Conservation (phyloP, 2,888 invertebrate species). For the Noctua janthina region DNA sequence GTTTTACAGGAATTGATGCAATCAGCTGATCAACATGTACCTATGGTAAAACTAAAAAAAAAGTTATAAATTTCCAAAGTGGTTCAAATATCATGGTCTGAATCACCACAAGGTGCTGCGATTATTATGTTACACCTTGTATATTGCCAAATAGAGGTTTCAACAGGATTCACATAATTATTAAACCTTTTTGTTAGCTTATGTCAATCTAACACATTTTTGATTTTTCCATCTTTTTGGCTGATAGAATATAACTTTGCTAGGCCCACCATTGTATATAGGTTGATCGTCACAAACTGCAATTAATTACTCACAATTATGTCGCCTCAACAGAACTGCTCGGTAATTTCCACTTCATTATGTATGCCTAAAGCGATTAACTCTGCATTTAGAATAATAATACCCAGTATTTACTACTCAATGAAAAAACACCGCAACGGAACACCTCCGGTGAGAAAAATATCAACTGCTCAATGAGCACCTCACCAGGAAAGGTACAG, state of each 20-base stretch:
- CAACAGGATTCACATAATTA: not conserved
- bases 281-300: not conserved
- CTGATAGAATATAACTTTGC: not conserved
- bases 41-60: too few relatives aligned
- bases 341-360: conserved; percentile 3
- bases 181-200: not conserved
- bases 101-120: too few relatives aligned
- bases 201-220: not conserved
- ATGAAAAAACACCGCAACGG: not conserved
- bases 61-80: too few relatives aligned
- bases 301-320: not conserved
- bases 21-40: too few relatives aligned
- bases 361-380: conserved; percentile 19
- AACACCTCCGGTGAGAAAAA: not conserved
- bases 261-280: not conserved
- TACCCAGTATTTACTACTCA: not conserved
- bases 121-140: too few relatives aligned
- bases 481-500: not conserved
- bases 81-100: too few relatives aligned
- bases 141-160: too few relatives aligned
- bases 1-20: too few relatives aligned
- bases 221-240: not conserved
- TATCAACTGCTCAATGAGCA: not conserved
- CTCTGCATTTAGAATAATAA: conserved; percentile 12
- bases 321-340: not conserved